Percentiles rank a stretch among this genome's conserved stretches.
phyloP scores from a whole-genome alignment of 1,140 invertebrate genomes.

The Protaetia brevitarsis region DNA sequence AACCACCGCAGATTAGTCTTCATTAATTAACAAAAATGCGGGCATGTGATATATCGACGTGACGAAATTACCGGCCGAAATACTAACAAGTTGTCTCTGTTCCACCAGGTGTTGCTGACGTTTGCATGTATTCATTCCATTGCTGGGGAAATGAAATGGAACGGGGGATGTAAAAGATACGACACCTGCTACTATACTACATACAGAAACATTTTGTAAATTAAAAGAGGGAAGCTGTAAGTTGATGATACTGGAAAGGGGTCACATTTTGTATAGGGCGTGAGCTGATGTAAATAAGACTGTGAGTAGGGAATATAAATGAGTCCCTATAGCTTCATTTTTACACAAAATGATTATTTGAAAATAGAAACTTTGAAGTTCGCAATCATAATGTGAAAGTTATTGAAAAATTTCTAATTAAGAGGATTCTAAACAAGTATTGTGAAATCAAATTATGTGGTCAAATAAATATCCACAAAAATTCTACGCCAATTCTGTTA shows the following conservation, averaged over 20 bases:
- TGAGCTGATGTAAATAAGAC: background rate
- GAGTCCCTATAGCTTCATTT: no score
- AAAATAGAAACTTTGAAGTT: no score
- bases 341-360: no score
- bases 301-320: no score
- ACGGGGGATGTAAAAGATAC: background rate
- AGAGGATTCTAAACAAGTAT: no score
- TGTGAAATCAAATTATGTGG: no score
- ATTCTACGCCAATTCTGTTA: no score
- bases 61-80: background rate
- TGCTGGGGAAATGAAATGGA: background rate
- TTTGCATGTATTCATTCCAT: background rate
- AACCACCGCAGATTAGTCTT: background rate
- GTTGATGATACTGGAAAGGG: background rate
- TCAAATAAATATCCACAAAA: no score
- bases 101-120: conserved; percentile 1
- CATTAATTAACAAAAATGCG: conserved; percentile 14
- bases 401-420: no score
- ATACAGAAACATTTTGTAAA: conserved; percentile 2
- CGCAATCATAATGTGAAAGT: no score
- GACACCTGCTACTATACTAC: background rate
- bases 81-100: background rate
- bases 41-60: background rate
- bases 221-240: background rate
- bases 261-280: background rate